Evolutionary conservation across 2,888 invertebrate species (phyloP), one percentile per base, ranked within the genome.

Genomic region (Stegana nigrithorax): DNA sequence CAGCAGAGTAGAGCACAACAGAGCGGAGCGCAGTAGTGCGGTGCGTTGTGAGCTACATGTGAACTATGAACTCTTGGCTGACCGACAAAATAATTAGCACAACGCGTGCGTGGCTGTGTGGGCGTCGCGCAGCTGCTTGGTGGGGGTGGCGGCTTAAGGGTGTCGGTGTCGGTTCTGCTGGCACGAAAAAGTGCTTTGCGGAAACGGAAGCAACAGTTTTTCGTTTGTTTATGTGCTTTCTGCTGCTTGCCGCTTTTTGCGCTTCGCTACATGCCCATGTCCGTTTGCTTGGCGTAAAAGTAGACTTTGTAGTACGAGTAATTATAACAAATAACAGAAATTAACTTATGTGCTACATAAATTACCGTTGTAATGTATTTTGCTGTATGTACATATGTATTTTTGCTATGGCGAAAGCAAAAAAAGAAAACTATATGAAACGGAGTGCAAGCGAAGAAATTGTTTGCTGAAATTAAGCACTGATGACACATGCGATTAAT

Each of bases 81-180:
- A 68, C 77, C 81, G 72, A 72, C 78, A 75, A 81, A 79, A 78
- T 78, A 78, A 78, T 78, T 78, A 78, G 78, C 78, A 45, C 29
- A 39, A 60, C 62, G 27, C 27, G 23, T 47, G 23, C 21, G 25
- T 23, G n/a, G 23, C 2, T 47, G 25, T 17, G n/a, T 36, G 17
- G 44, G 25, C 25, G 47, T 14, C 12, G 10, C n/a, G n/a, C n/a
- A n/a, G 25, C 8, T 5, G 10, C 10, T 21, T 7, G 10, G 17
- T 14, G 51, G 19, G 19, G 1, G 32, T 17, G 36, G 1, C 21
- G 21, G 17, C 21, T 44, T 14, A 36, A 36, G 8, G 32, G 36
- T 36, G 21, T 36, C 17, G 17, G 25, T 25, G 47, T n/a, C 25
- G 47, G 17, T 6, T n/a, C 3, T 4, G 55, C 44, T 59, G 58